Conservation (phyloP, 2,113 vertebrate species). For the Dipodomys spectabilis region DNA sequence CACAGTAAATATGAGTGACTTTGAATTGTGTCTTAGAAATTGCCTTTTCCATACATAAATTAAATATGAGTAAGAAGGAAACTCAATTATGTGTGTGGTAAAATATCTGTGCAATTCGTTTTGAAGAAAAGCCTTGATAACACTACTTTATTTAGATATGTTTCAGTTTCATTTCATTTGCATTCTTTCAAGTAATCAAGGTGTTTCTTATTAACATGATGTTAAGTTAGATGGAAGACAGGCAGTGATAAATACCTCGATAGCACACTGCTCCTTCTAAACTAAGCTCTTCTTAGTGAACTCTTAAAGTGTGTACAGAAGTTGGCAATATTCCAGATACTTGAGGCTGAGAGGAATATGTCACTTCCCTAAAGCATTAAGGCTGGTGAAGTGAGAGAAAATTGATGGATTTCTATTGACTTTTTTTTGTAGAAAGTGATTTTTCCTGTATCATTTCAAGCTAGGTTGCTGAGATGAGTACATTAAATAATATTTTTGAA, state of each 20-base stretch:
- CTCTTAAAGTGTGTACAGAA: not conserved
- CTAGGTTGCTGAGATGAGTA: not conserved
- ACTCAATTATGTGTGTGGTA: not conserved
- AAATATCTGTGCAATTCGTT: not conserved
- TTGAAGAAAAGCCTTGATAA: not conserved
- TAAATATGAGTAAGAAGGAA: constrained; percentile 38
- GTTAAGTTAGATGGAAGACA: not conserved
- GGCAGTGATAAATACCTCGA: not conserved
- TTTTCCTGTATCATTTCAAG: not conserved
- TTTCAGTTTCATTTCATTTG: not conserved
- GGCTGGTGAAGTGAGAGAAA: not conserved
- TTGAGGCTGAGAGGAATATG: not conserved
- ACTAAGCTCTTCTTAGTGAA: accelerated
- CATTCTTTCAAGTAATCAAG: not conserved
- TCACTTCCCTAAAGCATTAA: not conserved
- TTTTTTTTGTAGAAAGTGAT: not conserved
- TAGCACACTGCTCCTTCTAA: not conserved
- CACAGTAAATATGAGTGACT: not conserved
- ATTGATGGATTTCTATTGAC: not conserved
- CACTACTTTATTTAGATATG: not conserved
- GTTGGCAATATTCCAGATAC: not conserved
- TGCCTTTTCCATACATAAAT: not conserved
- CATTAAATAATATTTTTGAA: not conserved
- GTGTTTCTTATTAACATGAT: not conserved
- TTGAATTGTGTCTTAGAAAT: not conserved